Percentiles rank a stretch among this genome's conserved stretches.
These are phyloP conservation scores for Leucoma salicis DNA, from an alignment of 2,888 invertebrate species.

Conservation along the genomic window DNA sequence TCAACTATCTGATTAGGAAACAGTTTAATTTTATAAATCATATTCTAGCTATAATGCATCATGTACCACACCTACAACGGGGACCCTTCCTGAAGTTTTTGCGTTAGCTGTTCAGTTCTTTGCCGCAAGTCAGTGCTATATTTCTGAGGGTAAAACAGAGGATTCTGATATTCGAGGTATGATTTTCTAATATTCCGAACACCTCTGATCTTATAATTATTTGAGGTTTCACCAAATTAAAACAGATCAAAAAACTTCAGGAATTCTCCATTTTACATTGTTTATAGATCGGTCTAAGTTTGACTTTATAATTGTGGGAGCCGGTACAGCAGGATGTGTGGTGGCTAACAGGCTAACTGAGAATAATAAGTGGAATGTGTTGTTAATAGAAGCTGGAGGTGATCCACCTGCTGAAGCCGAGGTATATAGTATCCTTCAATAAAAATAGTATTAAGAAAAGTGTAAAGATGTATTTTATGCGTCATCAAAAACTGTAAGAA, in stretches of 20 bases:
- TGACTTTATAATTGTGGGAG: slow-evolving; percentile 48
- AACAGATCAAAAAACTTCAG: too few relatives aligned
- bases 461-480: too few relatives aligned
- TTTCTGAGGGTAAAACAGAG: neutral
- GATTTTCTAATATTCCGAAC: neutral
- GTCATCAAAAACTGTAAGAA: too few relatives aligned
- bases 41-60: slow-evolving; percentile 12
- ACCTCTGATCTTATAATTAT: too few relatives aligned
- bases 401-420: slow-evolving; percentile 19
- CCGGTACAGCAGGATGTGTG: slow-evolving; percentile 45
- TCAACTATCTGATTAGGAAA: too few relatives aligned
- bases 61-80: slow-evolving; percentile 11
- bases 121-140: slow-evolving; percentile 13
- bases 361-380: slow-evolving; percentile 43
- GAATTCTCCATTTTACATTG: too few relatives aligned
- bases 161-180: slow-evolving; percentile 8
- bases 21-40: neutral
- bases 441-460: too few relatives aligned
- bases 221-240: too few relatives aligned
- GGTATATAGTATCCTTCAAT: slow-evolving; percentile 2
- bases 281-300: slow-evolving; percentile 34
- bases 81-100: slow-evolving; percentile 8
- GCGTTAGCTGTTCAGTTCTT: slow-evolving; percentile 14
- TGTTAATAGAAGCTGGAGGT: slow-evolving; percentile 78
- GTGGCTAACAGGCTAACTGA: slow-evolving; percentile 46